A percentile compares a stretch with the other conserved stretches of the same genome.
Conservation (phyloP, 2,888 invertebrate genomes). For the Microctonus aethiopoides region DNA sequence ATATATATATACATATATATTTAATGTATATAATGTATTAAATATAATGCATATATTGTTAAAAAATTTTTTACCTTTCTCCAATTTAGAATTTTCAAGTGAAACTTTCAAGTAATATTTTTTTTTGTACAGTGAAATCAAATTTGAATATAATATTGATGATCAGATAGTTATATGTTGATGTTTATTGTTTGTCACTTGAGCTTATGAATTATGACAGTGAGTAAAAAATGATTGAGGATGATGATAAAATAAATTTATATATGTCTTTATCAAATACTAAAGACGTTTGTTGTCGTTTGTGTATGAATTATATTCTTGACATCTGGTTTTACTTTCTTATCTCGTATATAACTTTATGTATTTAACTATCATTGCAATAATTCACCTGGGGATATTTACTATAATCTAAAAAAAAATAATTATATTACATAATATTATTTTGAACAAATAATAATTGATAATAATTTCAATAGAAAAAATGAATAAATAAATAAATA, state of each 20-base stretch:
- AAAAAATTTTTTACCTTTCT: background rate
- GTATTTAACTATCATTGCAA: background rate
- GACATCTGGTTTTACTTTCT: background rate
- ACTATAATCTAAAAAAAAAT: background rate
- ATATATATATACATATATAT: too few relatives aligned
- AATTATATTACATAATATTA: background rate
- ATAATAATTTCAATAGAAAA: background rate
- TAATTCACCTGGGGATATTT: background rate
- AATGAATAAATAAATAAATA: too few relatives aligned
- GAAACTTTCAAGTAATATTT: too few relatives aligned
- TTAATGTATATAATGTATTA: too few relatives aligned
- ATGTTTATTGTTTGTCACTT: background rate
- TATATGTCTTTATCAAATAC: background rate
- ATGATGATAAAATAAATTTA: constrained; percentile 9
- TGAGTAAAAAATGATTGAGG: background rate
- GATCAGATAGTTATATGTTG: background rate
- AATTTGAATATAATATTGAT: background rate
- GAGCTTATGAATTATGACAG: background rate
- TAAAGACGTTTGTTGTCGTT: constrained; percentile 2
- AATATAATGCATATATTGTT: background rate
- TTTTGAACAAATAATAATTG: background rate
- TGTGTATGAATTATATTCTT: background rate
- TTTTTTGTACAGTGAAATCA: too few relatives aligned
- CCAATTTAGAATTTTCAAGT: too few relatives aligned
- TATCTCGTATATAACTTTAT: background rate